Base-by-base conservation (phyloP, 92 coral and sea anemone genomes). In the Phenganax stokvisi region DNA sequence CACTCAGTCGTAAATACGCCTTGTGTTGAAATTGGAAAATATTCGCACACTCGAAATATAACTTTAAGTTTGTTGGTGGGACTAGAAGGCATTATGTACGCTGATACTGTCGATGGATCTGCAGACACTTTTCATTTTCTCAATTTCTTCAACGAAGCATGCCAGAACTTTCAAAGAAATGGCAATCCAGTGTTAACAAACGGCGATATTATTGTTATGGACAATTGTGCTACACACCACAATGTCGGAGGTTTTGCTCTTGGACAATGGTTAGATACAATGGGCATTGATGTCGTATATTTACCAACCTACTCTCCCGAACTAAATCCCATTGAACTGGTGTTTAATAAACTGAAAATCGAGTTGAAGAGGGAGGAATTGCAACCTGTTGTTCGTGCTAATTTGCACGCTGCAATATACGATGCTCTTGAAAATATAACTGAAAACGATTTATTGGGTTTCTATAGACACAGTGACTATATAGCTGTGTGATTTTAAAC, bases 141-240 rank as follows among this genome's bases (percentile, higher is more conserved):
- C 20, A 83, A 86, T 64, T 82, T 86, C 70, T 86, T 74, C 59
- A n/a, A 44, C 27, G 87, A 85, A 71, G 85, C 85, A 11, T 51
- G 64, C 6, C 51, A 80, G 17, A 65, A 56, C 56, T 53, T 15
- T 59, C 81, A 71, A 72, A 71, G 72, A 53, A 86, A 81, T 31
- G 71, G 78, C 9, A 74, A 74, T 74, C 86, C 89, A 74, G 59
- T 47, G 47, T 37, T 37, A 37, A 2, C 5, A 37, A 37, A 37
- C 47, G 88, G 88, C 28, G 88, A 81, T 80, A 85, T 85, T 47
- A 71, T 85, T 30, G 76, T 85, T 16, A 63, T 85, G 57, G 88
- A 80, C 56, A 85, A 85, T 62, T 85, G 88, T 71, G 80, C 85
- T 58, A 85, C 85, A n/a, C 84, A 85, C 75, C 69, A 80, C 67